These are phyloP conservation scores for Andrena dorsata DNA, from an alignment of 2,888 invertebrate species.

Conservation along the genomic window DNA sequence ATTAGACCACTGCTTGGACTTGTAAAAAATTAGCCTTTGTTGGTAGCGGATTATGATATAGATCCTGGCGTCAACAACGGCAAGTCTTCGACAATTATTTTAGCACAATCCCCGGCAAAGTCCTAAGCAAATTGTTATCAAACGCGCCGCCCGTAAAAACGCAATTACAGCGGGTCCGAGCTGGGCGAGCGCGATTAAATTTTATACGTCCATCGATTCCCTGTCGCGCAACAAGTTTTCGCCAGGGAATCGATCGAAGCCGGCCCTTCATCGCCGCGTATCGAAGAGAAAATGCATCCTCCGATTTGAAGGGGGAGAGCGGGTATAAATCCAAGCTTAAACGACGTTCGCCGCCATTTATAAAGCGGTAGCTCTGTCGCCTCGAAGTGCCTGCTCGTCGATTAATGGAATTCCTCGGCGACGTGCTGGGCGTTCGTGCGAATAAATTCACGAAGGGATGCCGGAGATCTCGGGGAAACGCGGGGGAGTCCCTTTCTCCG, in stretches of 20 bases:
- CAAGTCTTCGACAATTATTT: conserved; percentile 12
- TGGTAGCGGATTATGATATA: neutral
- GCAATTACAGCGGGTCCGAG: conserved; percentile 31
- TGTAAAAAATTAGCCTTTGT: neutral
- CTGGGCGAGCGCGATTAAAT: conserved; percentile 19
- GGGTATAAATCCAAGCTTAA: conserved; percentile 69
- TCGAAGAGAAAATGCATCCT: conserved; percentile 13
- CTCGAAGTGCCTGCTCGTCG: conserved; percentile 70
- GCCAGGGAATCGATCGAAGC: conserved; percentile 33
- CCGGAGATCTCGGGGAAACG: conserved; percentile 30
- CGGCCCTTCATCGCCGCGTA: neutral
- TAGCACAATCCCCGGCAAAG: conserved; percentile 13
- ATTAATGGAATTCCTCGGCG: conserved; percentile 71
- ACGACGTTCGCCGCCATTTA: conserved; percentile 70
- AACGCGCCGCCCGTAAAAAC: conserved; percentile 37
- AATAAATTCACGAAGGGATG: conserved; percentile 73
- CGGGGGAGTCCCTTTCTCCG: neutral
- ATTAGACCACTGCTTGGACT: too few relatives aligned
- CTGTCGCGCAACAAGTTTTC: conserved; percentile 62
- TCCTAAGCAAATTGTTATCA: conserved; percentile 44
- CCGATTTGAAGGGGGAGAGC: conserved; percentile 24
- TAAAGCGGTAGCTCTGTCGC: conserved; percentile 68
- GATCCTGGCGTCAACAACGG: neutral
- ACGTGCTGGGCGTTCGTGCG: conserved; percentile 72
- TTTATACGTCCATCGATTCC: conserved; percentile 29